Base-by-base conservation (phyloP, 2,113 vertebrate species). In the Euleptes europaea region DNA sequence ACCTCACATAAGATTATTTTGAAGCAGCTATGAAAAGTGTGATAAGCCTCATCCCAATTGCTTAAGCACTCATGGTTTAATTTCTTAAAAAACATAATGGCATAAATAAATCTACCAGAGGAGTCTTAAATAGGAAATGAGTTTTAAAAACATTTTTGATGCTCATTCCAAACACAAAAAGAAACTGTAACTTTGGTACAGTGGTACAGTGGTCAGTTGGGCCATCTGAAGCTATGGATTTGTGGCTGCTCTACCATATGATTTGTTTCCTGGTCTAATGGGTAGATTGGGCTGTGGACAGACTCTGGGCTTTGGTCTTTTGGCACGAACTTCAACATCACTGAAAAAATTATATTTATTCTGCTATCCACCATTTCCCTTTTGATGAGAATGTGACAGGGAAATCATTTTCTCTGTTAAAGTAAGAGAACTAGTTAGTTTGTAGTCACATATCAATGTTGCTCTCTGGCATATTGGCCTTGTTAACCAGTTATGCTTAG, bases 21-120 rank as follows among this genome's bases (percentile, higher is more conserved):
- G 78, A 67, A 80, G 17, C 78, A 67, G 78, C 78, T 79, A 60
- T 66, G 57, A 79, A 79, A 38, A 42, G 40, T 80, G 67, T 49
- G 60, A 49, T 80, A 80, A 67, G 42, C 40, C 66, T 28, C 40
- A 80, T 65, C 28, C 23, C 14, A 80, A 40, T 80, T n/a, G 40
- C 63, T 40, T n/a, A 67, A 31, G 42, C n/a, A 67, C 21, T 33
- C 33, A 49, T 23, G 28, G 38, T n/a, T 80, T 69, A 19, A 49
- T 80, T 80, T 80, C 40, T 80, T 66, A 60, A 65, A 40, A 65
- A 31, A 44, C 26, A 42, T 73, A 19, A 66, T 23, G 28, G 42
- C 28, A 33, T 40, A 79, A 60, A 79, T 38, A 79, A 67, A 47
- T 47, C 28, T 67, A 44, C 31, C 77, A 79, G 38, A 79, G 26